Percentiles rank a stretch among this genome's conserved stretches.
These are phyloP conservation scores for Dynastes hyllus DNA, from an alignment of 2,888 invertebrate genomes.

Conservation along the genomic window DNA sequence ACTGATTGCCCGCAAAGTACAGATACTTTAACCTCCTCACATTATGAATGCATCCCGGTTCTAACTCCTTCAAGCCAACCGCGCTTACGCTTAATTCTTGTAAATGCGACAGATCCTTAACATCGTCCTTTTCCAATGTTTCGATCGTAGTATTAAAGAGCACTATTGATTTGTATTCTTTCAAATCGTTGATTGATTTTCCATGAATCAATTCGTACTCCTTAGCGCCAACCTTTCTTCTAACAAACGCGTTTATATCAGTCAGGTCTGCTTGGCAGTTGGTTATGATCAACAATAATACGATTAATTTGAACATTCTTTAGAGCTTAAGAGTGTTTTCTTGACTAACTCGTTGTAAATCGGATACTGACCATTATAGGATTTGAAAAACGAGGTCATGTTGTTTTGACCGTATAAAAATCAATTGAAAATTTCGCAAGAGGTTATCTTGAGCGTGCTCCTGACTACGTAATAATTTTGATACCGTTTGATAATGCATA, in stretches of 20 bases:
- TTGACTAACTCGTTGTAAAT: too few relatives aligned
- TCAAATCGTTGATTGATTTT: background rate
- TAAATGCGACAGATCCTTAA: background rate
- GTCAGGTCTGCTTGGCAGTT: background rate
- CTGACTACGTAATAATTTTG: too few relatives aligned
- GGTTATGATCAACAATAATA: too few relatives aligned
- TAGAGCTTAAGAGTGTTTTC: background rate
- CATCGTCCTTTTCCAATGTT: background rate
- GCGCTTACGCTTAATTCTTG: background rate
- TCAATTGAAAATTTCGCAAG: too few relatives aligned
- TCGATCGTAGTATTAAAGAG: background rate
- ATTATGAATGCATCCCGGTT: background rate
- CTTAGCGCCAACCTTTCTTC: background rate
- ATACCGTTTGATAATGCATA: too few relatives aligned
- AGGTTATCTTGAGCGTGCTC: too few relatives aligned
- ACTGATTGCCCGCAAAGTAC: background rate
- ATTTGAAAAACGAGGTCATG: too few relatives aligned
- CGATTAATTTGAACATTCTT: background rate
- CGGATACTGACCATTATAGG: too few relatives aligned
- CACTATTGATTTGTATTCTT: background rate
- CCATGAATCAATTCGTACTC: background rate
- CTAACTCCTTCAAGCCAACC: background rate
- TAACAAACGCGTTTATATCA: background rate
- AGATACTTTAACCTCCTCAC: background rate
- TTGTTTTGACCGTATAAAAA: too few relatives aligned